Base-by-base conservation (phyloP, 2,113 vertebrate genomes). In the Salvelinus namaycush region DNA sequence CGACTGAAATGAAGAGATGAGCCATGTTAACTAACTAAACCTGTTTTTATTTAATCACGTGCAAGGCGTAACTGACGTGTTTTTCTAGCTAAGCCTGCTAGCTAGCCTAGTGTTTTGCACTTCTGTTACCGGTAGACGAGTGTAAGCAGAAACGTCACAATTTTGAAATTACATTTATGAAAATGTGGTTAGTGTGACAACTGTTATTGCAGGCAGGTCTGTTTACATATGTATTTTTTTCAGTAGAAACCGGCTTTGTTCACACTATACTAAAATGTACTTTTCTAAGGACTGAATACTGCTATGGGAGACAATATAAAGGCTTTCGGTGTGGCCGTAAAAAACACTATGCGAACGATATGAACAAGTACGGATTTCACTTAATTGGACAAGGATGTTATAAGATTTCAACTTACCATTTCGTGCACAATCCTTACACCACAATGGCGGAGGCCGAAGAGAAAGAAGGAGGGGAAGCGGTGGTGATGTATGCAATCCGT, bases 401-500 rank as follows among this genome's bases (percentile, higher is more conserved):
- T n/a, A 74, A 29, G 97, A 97, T 97, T 89, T 5, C 2, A 74
- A 80, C 95, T 95, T 92, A 99, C 97, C 97, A 98, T 99, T 83
- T 76, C 71, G 76, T 73, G 49, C 7, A 6, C 29, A 26, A 8
- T 75, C 81, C 90, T 87, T 67, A 81, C 8, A 70, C 76, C 79
- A 87, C 89, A 86, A 96, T 93, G 95, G 93, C 93, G 86, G 79
- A 65, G 78, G 79, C 75, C 74, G 85, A 87, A 90, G 86, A 92
- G 89, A 76, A 51, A 88, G 92, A 89, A 87, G 74, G 81, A 70
- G 54, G 83, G 82, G 81, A 81, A 82, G 73, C 31, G 62, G 64
- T 75, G 68, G 90, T 87, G 81, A 86, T 90, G 84, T 81, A 20
- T 24, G 11, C 26, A 1, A 3, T 48, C 73, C 81, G 84, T 77